Base-by-base conservation (phyloP, 2,888 invertebrate species). In the Deilephila porcellus region DNA sequence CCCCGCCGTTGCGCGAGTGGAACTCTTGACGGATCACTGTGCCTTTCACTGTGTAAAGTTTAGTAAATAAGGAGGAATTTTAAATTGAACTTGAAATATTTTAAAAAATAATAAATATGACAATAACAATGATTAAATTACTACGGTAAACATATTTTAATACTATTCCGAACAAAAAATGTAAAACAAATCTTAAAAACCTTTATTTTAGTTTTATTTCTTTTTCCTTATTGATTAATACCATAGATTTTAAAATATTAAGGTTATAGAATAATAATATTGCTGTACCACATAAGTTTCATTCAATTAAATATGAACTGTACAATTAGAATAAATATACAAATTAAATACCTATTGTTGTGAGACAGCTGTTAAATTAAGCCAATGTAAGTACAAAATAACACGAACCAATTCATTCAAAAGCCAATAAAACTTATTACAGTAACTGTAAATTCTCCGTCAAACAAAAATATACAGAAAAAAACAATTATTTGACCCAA, bases 11-110 rank as follows among this genome's bases (percentile, higher is more conserved):
- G 85, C 96, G 96, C 32, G 96, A 96, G 88, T 96, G 96, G 87
- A 95, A 96, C 88, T 96, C 96, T 89, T 96, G 96, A 70, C 95
- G 95, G 80, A 97, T 95, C 78, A 97, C 96, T 74, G 96, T 96
- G 82, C 97, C 97, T 93, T 97, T 96, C 89, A 97, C 97, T 97
- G 89, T 25, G 14, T 60, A 56, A 56, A 0, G 56, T 19, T 53
- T 4, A 4, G n/a, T 56, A 1, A 56, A 56, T 56, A 52, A 5
- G 8, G 4, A n/a, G 17, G n/a, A 53, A 53, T 4, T 53, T 19
- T 53, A 53, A 53, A 37, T 37, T 37, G 25, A 25, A n/a, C n/a
- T n/a, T n/a, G n/a, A n/a, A n/a, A 34, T 34, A 6, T 34, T 0
- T 34, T 34, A 4, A 34, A 37, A 37, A 7, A 37, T 7, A 4